phyloP scores from a whole-genome alignment of 1,140 invertebrate species.

The Lineus longissimus region DNA sequence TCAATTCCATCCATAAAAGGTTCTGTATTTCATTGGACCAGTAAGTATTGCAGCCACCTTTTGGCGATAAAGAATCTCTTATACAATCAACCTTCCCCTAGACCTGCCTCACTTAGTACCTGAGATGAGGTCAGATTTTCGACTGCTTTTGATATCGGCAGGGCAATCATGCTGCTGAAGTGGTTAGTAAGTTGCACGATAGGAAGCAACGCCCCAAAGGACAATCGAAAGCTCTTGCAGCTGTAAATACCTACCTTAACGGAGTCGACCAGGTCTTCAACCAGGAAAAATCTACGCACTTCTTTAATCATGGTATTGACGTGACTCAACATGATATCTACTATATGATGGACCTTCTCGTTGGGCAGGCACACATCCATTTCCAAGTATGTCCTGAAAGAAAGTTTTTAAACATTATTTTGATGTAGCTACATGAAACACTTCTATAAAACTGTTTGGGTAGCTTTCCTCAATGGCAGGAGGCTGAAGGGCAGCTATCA shows the following conservation, averaged over 20 bases:
- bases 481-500: neutral
- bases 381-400: constrained; percentile 78
- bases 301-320: constrained; percentile 74
- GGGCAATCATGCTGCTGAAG: no score
- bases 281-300: constrained; percentile 86
- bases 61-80: no score
- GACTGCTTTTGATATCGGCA: no score
- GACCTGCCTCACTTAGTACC: no score
- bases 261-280: constrained; percentile 94
- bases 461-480: neutral
- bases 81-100: no score
- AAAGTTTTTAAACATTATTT: constrained; percentile 15
- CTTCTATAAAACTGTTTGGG: neutral
- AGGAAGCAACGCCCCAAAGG: no score
- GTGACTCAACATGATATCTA: constrained; percentile 77
- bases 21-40: no score
- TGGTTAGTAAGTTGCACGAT: no score
- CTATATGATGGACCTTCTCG: constrained; percentile 82
- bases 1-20: no score
- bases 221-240: no score
- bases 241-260: constrained; percentile 59
- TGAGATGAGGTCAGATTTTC: no score
- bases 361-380: constrained; percentile 77
- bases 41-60: no score
- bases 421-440: neutral